Evolutionary conservation across 92 coral and sea anemone species (phyloP).

Genomic region (Muricea muricata): DNA sequence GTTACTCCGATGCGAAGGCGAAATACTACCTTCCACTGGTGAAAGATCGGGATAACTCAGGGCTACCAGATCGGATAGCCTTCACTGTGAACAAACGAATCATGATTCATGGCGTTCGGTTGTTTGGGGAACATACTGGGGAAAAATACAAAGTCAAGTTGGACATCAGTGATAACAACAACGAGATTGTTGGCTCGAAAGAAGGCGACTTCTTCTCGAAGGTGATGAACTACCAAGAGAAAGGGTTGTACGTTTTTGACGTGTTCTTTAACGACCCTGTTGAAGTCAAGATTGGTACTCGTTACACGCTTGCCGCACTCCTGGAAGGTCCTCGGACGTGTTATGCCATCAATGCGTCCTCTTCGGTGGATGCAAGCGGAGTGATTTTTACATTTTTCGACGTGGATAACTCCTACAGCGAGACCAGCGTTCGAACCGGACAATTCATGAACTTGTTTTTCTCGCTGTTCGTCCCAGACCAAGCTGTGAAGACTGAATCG

Average conservation of each 20-base stretch:
- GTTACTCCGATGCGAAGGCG: slow-evolving; percentile 33
- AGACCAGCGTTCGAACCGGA: slow-evolving; percentile 47
- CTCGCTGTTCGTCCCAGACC: slow-evolving; percentile 12
- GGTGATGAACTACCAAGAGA: slow-evolving; percentile 45
- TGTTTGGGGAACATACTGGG: slow-evolving; percentile 45
- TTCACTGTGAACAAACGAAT: slow-evolving; percentile 41
- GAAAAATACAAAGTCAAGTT: slow-evolving; percentile 43
- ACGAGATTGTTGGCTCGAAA: slow-evolving; percentile 34
- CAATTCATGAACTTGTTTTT: slow-evolving; percentile 45
- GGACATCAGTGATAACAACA: slow-evolving; percentile 43
- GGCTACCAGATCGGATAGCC: slow-evolving; percentile 34
- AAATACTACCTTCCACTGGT: slow-evolving; percentile 40
- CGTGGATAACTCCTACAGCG: slow-evolving; percentile 43
- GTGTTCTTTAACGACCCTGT: slow-evolving; percentile 46
- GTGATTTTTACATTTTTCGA: slow-evolving; percentile 40
- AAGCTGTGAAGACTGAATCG: slow-evolving; percentile 15
- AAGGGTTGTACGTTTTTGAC: slow-evolving; percentile 39
- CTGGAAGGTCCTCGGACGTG: slow-evolving; percentile 40
- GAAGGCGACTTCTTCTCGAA: slow-evolving; percentile 40
- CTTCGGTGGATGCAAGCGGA: slow-evolving; percentile 33
- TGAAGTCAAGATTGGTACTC: slow-evolving; percentile 41
- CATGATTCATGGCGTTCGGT: slow-evolving; percentile 44
- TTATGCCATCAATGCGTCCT: slow-evolving; percentile 44
- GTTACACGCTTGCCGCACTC: slow-evolving; percentile 40
- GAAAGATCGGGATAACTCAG: slow-evolving; percentile 40